phyloP scores from a whole-genome alignment of 2,888 invertebrate genomes.

The Pharmacophagus antenor region DNA sequence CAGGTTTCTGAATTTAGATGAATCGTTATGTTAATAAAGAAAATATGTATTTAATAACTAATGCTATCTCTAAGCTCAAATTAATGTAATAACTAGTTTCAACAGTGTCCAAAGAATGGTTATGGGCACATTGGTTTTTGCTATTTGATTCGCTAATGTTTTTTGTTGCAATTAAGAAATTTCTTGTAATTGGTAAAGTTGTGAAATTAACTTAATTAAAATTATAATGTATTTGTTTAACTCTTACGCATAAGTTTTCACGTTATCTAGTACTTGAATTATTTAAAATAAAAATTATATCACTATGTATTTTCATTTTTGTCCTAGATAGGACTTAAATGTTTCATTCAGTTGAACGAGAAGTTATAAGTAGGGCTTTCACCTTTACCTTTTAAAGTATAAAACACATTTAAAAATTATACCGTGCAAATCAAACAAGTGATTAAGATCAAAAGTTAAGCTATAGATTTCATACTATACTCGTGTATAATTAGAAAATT shows the following conservation, averaged over 20 bases:
- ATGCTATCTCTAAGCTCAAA: neutral
- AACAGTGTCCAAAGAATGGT: neutral
- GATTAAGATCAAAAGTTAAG: neutral
- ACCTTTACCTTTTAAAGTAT: slow-evolving; percentile 8
- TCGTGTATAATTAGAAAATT: too few relatives aligned
- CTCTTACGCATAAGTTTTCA: neutral
- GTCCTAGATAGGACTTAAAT: neutral
- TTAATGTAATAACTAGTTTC: neutral
- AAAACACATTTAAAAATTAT: slow-evolving; percentile 8
- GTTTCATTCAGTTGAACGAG: slow-evolving; percentile 11
- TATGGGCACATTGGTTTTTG: neutral
- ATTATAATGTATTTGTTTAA: neutral
- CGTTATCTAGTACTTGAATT: neutral
- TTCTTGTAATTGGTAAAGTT: neutral
- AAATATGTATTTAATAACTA: neutral
- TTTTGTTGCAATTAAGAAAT: neutral
- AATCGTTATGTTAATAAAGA: too few relatives aligned
- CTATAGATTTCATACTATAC: too few relatives aligned
- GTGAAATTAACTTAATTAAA: neutral
- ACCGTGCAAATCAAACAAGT: neutral
- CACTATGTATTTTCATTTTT: too few relatives aligned
- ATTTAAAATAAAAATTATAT: neutral
- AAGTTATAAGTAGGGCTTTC: slow-evolving; percentile 4
- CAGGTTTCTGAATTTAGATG: too few relatives aligned
- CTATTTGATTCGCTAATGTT: neutral